Evolutionary conservation across 2,113 vertebrate species (phyloP), one percentile per base, ranked within the genome.

Genomic region (Semnornis frantzii): DNA sequence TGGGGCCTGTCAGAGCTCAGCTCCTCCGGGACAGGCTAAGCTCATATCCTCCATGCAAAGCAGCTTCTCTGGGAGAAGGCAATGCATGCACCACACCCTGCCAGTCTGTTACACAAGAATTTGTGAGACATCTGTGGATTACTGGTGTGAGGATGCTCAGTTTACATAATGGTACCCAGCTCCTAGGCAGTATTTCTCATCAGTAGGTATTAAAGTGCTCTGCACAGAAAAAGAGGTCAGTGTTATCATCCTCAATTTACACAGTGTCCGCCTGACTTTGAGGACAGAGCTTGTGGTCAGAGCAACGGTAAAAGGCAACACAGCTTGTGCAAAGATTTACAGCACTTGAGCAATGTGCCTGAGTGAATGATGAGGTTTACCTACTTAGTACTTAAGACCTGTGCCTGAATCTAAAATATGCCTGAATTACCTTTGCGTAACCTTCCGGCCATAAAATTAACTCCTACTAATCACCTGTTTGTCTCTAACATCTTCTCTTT

Each of bases 81-180:
- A 27, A 8, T 0, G 5, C 24, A 23, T 2, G 8, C 44, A 18
- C 59, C 12, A 4, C 1, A 6, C 79, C 75, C 84, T 58, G 84
- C 71, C 87, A 50, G 60, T 16, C 31, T 0, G 1, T 93, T 93
- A 85, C 89, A 76, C 82, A 89, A 85, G 68, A 79, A 83, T 58
- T 71, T 12, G 20, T 30, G 89, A 85, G 93, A 58, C 79, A 75
- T 68, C 89, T 80, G 82, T 16, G 68, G 84, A 70, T 82, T 82
- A 85, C 37, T n/a, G 82, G 37, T 0, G 1, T 11, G 60, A 57
- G 84, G 66, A 57, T 65, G 62, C 62, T 58, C 1, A 4, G 57
- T 85, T 96, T 94, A 90, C 2, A 2, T 94, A 93, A 95, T 1
- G 30, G 54, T 16, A 69, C 66, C 58, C 93, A 58, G 79, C 6